Percentiles rank a stretch among this genome's conserved stretches.
Conservation (phyloP, 2,797 vertebrate genomes). For the Oryzias dopingdopingensis region DNA sequence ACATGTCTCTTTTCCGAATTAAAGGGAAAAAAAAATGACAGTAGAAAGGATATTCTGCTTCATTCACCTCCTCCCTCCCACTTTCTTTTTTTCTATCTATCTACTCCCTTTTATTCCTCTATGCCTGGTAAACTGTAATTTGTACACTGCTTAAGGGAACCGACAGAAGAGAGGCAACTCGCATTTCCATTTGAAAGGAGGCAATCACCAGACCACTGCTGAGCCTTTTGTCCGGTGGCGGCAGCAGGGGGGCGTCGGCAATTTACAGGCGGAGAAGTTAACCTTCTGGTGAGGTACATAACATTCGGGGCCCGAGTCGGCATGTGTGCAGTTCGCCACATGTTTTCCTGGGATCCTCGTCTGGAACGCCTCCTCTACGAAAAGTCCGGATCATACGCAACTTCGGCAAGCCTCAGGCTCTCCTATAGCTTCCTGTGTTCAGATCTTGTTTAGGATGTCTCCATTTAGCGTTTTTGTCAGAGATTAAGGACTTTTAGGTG, state of each 20-base stretch:
- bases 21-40: slow-evolving; percentile 71
- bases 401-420: background rate
- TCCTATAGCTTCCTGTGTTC: background rate
- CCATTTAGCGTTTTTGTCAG: no score
- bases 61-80: slow-evolving; percentile 69
- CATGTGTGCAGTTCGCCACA: slow-evolving; percentile 17
- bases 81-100: slow-evolving; percentile 34
- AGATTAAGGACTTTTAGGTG: no score
- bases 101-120: slow-evolving; percentile 69
- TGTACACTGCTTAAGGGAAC: slow-evolving; percentile 91
- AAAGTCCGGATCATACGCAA: background rate
- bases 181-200: slow-evolving; percentile 99
- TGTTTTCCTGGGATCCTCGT: slow-evolving; percentile 43
- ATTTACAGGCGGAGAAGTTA: slow-evolving; percentile 67
- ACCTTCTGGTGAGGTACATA: slow-evolving; percentile 66
- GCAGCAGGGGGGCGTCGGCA: slow-evolving; percentile 35
- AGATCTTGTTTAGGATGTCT: no score
- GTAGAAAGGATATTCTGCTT: slow-evolving; percentile 87
- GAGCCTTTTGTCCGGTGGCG: slow-evolving; percentile 93
- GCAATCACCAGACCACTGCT: slow-evolving; percentile 98
- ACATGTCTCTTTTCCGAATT: slow-evolving; percentile 97
- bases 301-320: slow-evolving; percentile 31
- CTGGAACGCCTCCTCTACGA: slow-evolving; percentile 10
- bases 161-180: slow-evolving; percentile 86
- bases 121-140: slow-evolving; percentile 99